Base-by-base conservation (phyloP, 2,888 invertebrate genomes). In the Calliphora vomitoria region DNA sequence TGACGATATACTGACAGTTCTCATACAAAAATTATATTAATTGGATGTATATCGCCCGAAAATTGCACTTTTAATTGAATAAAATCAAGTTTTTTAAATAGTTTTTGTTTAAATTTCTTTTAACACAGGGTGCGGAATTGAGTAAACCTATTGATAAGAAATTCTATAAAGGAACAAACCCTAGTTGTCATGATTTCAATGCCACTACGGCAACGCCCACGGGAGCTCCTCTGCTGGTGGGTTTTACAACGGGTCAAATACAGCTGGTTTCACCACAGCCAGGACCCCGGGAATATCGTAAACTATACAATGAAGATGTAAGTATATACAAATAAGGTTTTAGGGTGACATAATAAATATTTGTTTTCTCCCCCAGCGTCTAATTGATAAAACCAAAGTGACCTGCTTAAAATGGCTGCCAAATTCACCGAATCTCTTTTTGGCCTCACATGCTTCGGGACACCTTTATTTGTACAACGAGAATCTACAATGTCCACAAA, bases 331-430 rank as follows among this genome's bases (percentile, higher is more conserved):
- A 11, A 35, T 64, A 18, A 41, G 20, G 8, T 80, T n/a, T n/a
- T 50, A 68, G 47, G 18, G 4, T 44, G 3, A 44, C 44, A 44
- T 10, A 44, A 13, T 44, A 55, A 44, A n/a, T 47, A 53, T 41
- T 38, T 20, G 3, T 44, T 78, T 75, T 50, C 41, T 31, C 76
- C 88, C 89, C 60, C 76, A 94, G 94, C 93, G 94, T 84, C 91
- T 94, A 79, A 94, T 94, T 89, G 94, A 94, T 89, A 94, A 94
- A 91, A 94, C 94, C 90, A 94, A 94, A 92, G 94, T 99, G 91
- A 99, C 99, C 60, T 99, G 99, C 94, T 96, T 99, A 92, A 96
- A 97, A 92, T 99, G 99, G 99, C 96, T 99, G 90, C 99, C 99
- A 25, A 98, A 97, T 82, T 98, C 98, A 71, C 96, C 97, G 90